Evolutionary conservation across 2,888 invertebrate species (phyloP), one percentile per base, ranked within the genome.

Genomic region (Balanococcus diminutus): DNA sequence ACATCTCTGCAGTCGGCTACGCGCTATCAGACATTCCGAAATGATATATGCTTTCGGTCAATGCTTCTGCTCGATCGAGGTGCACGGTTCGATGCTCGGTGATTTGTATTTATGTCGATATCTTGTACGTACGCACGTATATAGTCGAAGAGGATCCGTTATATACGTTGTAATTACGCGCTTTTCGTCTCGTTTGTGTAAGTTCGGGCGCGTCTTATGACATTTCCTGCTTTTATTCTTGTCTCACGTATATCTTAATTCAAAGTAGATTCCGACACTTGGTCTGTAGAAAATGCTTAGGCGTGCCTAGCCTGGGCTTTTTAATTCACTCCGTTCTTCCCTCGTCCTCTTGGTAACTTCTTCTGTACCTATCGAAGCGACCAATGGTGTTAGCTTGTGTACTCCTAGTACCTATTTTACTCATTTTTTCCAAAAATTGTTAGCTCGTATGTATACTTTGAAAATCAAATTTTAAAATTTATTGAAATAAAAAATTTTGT

Each of bases 41-140:
- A 82, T 85, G 75, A 75, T 42, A 9, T 84, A 82, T 22, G 22
- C 72, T 72, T 86, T 86, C 42, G 25, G 82, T 86, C 25, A 32
- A n/a, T 36, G 32, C 36, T 75, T 67, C 28, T 75, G 19, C n/a
- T n/a, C 36, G 31, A 51, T 36, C 19, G 19, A 51, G 51, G 19
- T 4, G 51, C 2, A n/a, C 19, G 9, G 51, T 51, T 51, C 51
- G 51, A 19, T 51, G 51, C 19, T 19, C 75, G 75, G 19, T 36
- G 75, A 75, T 75, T 75, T 75, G 75, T 75, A 75, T 32, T 67
- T 67, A 67, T 67, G 61, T 28, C 61, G 61, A 67, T 67, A 67
- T 31, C 32, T n/a, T 75, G 32, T 75, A 72, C 31, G 9, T 25
- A n/a, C n/a, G n/a, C n/a, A n/a, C n/a, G n/a, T n/a, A n/a, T n/a